Percentiles rank a stretch among this genome's conserved stretches.
Evolutionary conservation across 2,888 invertebrate species (phyloP).

Genomic region (Cistogaster globosa): DNA sequence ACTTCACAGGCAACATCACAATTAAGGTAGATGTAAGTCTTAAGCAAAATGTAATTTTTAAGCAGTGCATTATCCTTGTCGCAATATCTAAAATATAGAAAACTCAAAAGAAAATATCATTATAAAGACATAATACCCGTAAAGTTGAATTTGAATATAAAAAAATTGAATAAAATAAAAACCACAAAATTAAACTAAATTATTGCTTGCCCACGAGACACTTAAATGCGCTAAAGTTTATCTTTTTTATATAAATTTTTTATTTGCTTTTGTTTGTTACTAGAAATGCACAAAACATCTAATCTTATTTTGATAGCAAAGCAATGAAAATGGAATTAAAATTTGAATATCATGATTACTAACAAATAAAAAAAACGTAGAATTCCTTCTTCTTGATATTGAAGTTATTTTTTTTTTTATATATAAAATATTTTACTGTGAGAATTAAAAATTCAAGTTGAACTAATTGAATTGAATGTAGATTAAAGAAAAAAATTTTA

Average conservation of each 20-base stretch:
- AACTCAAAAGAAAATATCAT: constrained; percentile 2
- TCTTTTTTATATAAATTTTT: neutral
- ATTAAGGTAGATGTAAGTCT: constrained; percentile 1
- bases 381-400: neutral
- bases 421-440: constrained; percentile 39
- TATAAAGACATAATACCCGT: constrained; percentile 74
- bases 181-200: constrained; percentile 40
- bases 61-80: too few species aligned
- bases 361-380: neutral
- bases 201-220: constrained; percentile 35
- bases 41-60: neutral
- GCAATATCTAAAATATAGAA: constrained; percentile 9
- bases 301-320: constrained; percentile 43
- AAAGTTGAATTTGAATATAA: constrained; percentile 27
- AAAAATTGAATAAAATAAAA: constrained; percentile 37
- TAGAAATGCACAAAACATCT: constrained; percentile 6
- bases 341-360: constrained; percentile 5
- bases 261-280: neutral
- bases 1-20: neutral
- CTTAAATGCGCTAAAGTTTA: constrained; percentile 14
- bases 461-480: constrained; percentile 82
- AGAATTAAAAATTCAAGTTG: constrained; percentile 80
- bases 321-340: constrained; percentile 26
- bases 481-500: constrained; percentile 80
- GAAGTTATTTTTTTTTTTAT: constrained; percentile 1